Evolutionary conservation across 2,113 vertebrate genomes (phyloP).

Genomic region (Girardinichthys multiradiatus): DNA sequence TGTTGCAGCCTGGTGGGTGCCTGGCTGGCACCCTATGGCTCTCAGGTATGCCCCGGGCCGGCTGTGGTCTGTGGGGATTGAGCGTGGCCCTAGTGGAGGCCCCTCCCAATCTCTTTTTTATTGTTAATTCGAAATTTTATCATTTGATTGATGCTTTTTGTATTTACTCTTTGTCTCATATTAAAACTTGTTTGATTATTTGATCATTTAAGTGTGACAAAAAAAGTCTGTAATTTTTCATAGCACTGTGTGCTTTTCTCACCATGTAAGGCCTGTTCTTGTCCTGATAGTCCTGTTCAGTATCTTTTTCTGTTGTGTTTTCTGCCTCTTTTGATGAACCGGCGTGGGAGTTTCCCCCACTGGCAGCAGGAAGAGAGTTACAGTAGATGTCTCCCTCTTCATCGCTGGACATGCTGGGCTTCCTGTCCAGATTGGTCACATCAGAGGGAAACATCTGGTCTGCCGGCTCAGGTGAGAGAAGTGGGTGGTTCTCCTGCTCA

Average conservation of each 20-base stretch:
- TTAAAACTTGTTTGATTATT: too few species aligned
- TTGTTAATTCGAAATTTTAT: too few species aligned
- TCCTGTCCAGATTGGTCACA: conserved; percentile 38
- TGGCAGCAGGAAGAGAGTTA: conserved; percentile 74
- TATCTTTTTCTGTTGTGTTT: conserved; percentile 48
- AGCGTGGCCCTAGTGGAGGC: too few species aligned
- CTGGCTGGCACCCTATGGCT: too few species aligned
- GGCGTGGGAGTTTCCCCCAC: conserved; percentile 70
- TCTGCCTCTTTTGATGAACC: conserved; percentile 58
- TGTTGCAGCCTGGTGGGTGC: too few species aligned
- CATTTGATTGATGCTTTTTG: too few species aligned
- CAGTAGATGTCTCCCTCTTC: conserved; percentile 96
- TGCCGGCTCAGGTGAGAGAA: conserved; percentile 28
- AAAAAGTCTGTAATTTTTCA: too few species aligned
- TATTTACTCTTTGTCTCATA: too few species aligned
- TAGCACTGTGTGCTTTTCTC: conserved; percentile 14
- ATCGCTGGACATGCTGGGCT: conserved; percentile 84
- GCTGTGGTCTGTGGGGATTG: too few species aligned
- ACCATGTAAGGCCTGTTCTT: conserved; percentile 9
- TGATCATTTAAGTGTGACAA: too few species aligned
- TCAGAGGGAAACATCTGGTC: conserved; percentile 65
- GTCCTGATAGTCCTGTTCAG: conserved; percentile 1
- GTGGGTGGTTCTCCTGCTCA: conserved; percentile 34
- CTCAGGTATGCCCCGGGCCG: too few species aligned
- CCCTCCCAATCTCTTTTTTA: too few species aligned